Percentiles rank a stretch among this genome's conserved stretches.
Evolutionary conservation across 2,888 invertebrate genomes (phyloP).

Genomic region (Cerastis leucographa): DNA sequence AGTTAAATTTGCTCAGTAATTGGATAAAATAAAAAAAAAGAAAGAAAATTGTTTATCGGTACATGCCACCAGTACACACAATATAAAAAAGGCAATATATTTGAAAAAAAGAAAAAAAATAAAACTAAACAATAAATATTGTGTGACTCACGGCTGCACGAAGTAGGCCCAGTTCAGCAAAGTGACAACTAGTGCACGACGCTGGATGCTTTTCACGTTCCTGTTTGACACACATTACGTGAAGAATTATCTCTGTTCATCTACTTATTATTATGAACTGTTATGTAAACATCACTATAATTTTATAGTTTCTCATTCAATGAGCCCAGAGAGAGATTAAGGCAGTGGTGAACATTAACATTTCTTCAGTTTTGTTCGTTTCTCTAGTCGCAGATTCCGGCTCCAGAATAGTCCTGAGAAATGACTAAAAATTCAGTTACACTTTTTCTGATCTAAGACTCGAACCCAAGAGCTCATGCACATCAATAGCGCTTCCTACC

Average conservation of each 20-base stretch:
- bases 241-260: no score
- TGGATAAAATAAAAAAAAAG: no score
- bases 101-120: no score
- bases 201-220: neutral
- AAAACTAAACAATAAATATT: no score
- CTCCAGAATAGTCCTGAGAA: neutral
- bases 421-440: neutral
- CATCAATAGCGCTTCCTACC: neutral
- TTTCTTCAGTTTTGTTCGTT: neutral
- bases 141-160: no score
- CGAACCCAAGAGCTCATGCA: neutral
- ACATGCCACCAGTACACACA: no score
- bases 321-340: neutral
- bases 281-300: neutral
- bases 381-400: neutral
- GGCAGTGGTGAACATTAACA: neutral
- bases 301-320: neutral
- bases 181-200: no score
- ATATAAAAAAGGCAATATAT: no score
- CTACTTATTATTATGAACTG: neutral
- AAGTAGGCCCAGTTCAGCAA: no score
- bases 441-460: neutral
- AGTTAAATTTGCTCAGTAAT: neutral
- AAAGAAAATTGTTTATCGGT: no score
- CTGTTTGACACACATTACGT: neutral